Percentiles rank a stretch among this genome's conserved stretches.
Conservation (phyloP, 1,140 invertebrate genomes). For the Medauroidea extradentata region DNA sequence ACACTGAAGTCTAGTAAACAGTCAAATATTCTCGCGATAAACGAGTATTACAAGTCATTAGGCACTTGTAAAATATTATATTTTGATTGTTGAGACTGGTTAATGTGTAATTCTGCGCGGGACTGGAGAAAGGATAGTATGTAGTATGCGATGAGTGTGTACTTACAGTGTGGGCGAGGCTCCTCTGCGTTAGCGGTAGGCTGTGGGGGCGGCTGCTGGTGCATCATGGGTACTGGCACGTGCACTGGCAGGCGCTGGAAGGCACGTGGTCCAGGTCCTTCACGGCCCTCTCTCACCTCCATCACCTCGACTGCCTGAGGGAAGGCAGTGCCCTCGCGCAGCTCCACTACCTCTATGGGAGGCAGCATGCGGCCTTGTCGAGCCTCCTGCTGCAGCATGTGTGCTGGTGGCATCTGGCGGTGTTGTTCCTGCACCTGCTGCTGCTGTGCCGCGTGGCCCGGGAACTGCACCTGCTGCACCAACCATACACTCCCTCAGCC, state of each 20-base stretch:
- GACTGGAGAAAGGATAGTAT: background rate
- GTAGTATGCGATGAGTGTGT: background rate
- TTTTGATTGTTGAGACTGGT: no score
- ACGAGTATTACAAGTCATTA: no score
- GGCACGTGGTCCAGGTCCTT: background rate
- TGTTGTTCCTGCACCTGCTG: constrained; percentile 1
- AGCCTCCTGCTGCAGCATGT: no score
- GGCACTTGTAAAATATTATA: no score
- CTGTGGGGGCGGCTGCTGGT: constrained; percentile 3
- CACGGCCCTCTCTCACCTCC: background rate
- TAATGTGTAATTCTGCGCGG: no score
- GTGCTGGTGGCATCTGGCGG: no score
- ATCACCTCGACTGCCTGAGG: background rate
- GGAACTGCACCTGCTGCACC: constrained; percentile 32
- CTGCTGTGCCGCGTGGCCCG: constrained; percentile 18
- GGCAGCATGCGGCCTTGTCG: no score
- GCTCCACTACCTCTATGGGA: background rate
- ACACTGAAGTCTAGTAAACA: no score
- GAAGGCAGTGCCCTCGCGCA: background rate
- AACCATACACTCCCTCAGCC: no score
- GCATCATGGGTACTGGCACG: constrained; percentile 15
- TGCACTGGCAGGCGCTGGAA: constrained; percentile 8
- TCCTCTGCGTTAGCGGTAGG: constrained; percentile 15
- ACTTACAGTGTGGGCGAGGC: constrained; percentile 32
- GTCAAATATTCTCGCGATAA: no score